Evolutionary conservation across 2,888 invertebrate genomes (phyloP).

Genomic region (Protodeltote pygarga): DNA sequence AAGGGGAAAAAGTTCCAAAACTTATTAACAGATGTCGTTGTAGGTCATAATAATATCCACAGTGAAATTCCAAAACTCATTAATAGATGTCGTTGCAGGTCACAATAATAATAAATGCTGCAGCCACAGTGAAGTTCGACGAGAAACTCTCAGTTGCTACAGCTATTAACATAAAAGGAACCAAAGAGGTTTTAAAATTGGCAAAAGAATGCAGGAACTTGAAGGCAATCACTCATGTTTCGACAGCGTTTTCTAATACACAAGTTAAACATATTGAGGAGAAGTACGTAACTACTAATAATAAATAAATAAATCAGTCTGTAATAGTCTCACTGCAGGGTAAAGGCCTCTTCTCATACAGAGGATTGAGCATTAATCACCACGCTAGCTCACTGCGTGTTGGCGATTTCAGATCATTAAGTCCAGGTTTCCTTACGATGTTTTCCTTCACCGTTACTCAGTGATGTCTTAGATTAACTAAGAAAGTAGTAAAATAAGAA

Average conservation of each 20-base stretch:
- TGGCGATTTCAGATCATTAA: too few species aligned
- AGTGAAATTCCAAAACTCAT: slow-evolving; percentile 8
- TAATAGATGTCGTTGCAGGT: slow-evolving; percentile 61
- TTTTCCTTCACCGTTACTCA: too few species aligned
- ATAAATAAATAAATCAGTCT: too few species aligned
- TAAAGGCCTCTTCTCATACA: too few species aligned
- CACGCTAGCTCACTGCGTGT: too few species aligned
- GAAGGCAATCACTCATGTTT: slow-evolving; percentile 85
- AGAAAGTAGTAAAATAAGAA: too few species aligned
- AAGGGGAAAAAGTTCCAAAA: background rate
- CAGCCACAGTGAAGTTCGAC: slow-evolving; percentile 89
- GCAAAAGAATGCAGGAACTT: slow-evolving; percentile 91
- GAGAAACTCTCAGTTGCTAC: slow-evolving; percentile 92
- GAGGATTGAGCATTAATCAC: too few species aligned
- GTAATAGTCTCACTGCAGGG: too few species aligned
- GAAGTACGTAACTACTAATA: slow-evolving; percentile 69
- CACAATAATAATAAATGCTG: slow-evolving; percentile 77
- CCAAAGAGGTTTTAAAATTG: slow-evolving; percentile 90
- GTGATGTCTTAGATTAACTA: too few species aligned
- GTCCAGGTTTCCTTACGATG: too few species aligned
- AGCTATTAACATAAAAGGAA: slow-evolving; percentile 93
- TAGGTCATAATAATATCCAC: too few species aligned
- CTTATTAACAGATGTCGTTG: background rate
- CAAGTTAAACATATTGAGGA: slow-evolving; percentile 92
- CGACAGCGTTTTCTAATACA: slow-evolving; percentile 88